Evolutionary conservation across 2,797 vertebrate genomes (phyloP).

Genomic region (Labeo calbasu): DNA sequence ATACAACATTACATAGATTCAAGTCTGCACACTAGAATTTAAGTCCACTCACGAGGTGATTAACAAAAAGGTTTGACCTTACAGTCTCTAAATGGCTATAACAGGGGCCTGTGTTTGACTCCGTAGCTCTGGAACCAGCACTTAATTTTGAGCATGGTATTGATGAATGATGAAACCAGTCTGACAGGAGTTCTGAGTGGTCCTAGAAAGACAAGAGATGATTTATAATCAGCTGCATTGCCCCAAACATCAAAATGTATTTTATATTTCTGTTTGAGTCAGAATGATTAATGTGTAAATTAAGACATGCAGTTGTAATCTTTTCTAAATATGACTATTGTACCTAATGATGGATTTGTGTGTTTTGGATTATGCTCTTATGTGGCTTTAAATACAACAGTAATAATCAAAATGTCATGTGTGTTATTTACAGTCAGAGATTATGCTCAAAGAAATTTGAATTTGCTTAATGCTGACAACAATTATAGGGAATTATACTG

Average conservation of each 20-base stretch:
- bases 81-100: not conserved
- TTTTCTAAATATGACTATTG: not conserved
- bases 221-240: not conserved
- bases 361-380: slow-evolving; percentile 4
- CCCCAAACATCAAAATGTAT: not conserved
- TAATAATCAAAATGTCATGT: slow-evolving; percentile 13
- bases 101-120: not conserved
- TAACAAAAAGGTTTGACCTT: slow-evolving; percentile 24
- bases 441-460: not conserved
- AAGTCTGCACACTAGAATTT: not conserved
- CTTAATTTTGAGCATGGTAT: slow-evolving; percentile 20
- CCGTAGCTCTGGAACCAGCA: not conserved
- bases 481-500: not conserved
- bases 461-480: not conserved
- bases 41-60: not conserved
- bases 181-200: slow-evolving; percentile 5
- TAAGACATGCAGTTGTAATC: not conserved
- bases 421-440: not conserved
- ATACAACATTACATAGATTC: not conserved
- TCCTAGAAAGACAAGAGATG: slow-evolving; percentile 8
- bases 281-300: not conserved
- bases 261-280: not conserved
- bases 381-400: not conserved
- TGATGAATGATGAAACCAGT: slow-evolving; percentile 31
- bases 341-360: not conserved